Percentiles rank a stretch among this genome's conserved stretches.
phyloP scores from a whole-genome alignment of 2,797 vertebrate species.

The Caiman crocodilus region DNA sequence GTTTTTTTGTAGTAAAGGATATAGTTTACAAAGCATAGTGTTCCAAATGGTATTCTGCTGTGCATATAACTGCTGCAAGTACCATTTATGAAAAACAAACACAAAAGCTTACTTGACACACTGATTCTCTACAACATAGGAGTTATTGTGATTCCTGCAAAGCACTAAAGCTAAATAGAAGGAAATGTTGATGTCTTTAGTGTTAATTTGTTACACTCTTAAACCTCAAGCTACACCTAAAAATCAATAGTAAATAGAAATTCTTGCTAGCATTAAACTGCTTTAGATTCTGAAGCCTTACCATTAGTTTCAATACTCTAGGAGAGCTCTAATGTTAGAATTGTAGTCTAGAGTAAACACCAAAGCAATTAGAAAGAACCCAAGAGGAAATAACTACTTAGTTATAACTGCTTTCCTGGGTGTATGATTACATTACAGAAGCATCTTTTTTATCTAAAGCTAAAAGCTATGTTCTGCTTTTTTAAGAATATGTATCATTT shows the following conservation, averaged over 20 bases:
- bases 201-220: neutral
- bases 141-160: neutral
- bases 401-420: neutral
- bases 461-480: neutral
- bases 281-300: neutral
- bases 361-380: neutral
- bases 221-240: neutral
- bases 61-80: neutral
- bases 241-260: neutral
- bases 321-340: neutral
- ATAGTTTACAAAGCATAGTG: neutral
- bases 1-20: neutral
- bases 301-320: neutral
- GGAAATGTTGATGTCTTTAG: neutral
- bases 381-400: neutral
- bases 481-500: neutral
- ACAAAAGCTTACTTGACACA: neutral
- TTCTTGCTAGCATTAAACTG: neutral
- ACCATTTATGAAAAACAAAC: neutral
- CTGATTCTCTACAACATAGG: neutral
- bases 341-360: neutral
- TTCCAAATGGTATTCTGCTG: neutral
- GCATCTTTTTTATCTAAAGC: neutral
- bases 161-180: neutral
- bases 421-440: neutral